phyloP scores from a whole-genome alignment of 2,113 vertebrate species.

The Neopipo cinnamomea region DNA sequence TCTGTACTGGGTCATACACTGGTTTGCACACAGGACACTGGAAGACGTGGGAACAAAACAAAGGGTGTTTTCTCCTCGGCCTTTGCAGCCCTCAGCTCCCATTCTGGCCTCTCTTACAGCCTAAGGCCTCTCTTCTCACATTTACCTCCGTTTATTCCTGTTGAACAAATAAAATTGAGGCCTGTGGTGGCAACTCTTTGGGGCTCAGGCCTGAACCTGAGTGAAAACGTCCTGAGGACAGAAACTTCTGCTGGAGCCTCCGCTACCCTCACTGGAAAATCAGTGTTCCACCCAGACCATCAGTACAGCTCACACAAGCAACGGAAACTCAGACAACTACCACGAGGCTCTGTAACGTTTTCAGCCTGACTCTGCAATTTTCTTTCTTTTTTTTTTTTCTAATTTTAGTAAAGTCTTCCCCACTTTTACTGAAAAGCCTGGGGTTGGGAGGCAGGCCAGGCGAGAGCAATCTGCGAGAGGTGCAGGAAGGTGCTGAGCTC shows the following conservation, averaged over 20 bases:
- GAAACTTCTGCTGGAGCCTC: background rate
- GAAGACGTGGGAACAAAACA: background rate
- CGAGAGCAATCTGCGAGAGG: conserved; percentile 40
- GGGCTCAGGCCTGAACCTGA: too few species aligned
- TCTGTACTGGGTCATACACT: background rate
- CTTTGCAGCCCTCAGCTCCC: background rate
- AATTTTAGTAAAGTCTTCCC: background rate
- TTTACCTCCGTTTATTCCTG: background rate
- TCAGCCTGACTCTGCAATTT: background rate
- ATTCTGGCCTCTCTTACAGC: rapidly evolving
- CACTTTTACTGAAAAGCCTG: conserved; percentile 26
- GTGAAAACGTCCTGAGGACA: background rate
- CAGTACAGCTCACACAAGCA: background rate
- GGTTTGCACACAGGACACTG: background rate
- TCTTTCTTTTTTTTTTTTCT: background rate
- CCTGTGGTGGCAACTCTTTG: background rate
- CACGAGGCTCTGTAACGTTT: background rate
- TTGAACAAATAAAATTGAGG: background rate
- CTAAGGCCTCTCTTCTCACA: background rate
- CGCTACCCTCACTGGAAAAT: background rate
- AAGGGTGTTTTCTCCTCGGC: background rate
- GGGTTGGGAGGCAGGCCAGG: conserved; percentile 52
- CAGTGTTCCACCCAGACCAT: background rate
- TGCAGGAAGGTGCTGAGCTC: conserved; percentile 65
- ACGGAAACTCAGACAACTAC: background rate